Conservation (phyloP, 2,888 invertebrate genomes). For the Lepidonotus clava region DNA sequence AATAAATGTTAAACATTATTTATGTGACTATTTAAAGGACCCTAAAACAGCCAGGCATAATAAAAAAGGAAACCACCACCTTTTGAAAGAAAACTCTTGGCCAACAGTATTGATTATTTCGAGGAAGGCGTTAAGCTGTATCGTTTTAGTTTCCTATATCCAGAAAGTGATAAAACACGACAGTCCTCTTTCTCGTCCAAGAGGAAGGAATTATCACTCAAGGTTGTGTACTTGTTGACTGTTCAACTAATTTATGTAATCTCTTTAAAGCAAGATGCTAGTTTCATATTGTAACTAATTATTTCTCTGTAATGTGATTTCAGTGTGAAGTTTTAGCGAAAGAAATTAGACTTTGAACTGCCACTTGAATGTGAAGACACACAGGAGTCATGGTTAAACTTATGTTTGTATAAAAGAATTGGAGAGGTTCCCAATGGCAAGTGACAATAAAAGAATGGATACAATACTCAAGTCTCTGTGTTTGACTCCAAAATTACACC, state of each 20-base stretch:
- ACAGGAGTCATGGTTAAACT: slow-evolving; percentile 39
- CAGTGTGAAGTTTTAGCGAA: slow-evolving; percentile 44
- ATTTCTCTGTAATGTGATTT: slow-evolving; percentile 24
- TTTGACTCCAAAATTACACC: too few species aligned
- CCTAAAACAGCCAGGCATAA: too few species aligned
- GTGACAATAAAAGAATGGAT: slow-evolving; percentile 46
- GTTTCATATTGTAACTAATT: slow-evolving; percentile 16
- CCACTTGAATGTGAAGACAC: slow-evolving; percentile 41
- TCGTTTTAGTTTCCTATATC: too few species aligned
- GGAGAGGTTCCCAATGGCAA: slow-evolving; percentile 39
- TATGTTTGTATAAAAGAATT: slow-evolving; percentile 29
- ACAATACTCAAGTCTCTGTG: slow-evolving; percentile 17
- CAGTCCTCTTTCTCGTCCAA: too few species aligned
- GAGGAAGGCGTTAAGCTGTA: too few species aligned
- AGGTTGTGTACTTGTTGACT: slow-evolving; percentile 22
- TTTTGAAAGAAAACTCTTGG: too few species aligned
- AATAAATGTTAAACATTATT: too few species aligned
- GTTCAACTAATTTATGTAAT: slow-evolving; percentile 33
- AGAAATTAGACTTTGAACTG: slow-evolving; percentile 43
- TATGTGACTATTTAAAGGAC: too few species aligned
- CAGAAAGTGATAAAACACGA: too few species aligned
- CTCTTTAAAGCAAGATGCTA: slow-evolving; percentile 23
- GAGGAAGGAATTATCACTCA: too few species aligned
- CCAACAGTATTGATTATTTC: too few species aligned
- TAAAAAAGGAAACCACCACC: too few species aligned